phyloP scores from a whole-genome alignment of 2,113 vertebrate genomes.

The Gymnogyps californianus region DNA sequence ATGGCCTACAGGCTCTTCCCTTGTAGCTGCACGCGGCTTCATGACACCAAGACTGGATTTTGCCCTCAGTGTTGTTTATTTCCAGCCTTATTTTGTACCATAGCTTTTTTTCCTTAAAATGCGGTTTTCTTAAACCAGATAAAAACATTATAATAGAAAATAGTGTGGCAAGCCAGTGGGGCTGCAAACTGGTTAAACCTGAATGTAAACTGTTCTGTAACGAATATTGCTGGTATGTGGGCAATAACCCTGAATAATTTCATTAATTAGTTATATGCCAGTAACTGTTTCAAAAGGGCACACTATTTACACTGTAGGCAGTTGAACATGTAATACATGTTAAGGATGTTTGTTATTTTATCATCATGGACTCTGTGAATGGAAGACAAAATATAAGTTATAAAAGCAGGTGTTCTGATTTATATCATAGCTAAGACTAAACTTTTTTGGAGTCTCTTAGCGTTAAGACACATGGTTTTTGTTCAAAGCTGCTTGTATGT shows the following conservation, averaged over 20 bases:
- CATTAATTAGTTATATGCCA: conserved; percentile 17
- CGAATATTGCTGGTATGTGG: background rate
- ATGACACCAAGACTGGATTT: background rate
- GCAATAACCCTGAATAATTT: conserved; percentile 21
- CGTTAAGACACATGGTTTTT: background rate
- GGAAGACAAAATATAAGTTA: background rate
- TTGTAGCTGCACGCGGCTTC: background rate
- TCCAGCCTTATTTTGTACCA: background rate
- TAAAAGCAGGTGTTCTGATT: background rate
- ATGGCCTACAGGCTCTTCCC: background rate
- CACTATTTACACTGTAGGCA: background rate
- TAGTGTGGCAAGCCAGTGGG: background rate
- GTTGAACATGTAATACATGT: background rate
- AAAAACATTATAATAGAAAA: conserved; percentile 16
- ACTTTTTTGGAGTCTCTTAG: background rate
- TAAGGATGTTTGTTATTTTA: background rate
- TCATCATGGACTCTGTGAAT: background rate
- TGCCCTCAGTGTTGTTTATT: background rate
- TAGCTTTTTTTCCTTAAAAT: background rate
- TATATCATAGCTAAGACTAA: background rate
- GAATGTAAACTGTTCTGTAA: conserved; percentile 7
- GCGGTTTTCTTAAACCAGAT: background rate
- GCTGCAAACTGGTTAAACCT: conserved; percentile 11
- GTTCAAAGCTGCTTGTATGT: background rate
- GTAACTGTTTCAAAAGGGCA: conserved; percentile 22